Evolutionary conservation across 2,888 invertebrate species (phyloP).

Genomic region (Apotomis betuletana): DNA sequence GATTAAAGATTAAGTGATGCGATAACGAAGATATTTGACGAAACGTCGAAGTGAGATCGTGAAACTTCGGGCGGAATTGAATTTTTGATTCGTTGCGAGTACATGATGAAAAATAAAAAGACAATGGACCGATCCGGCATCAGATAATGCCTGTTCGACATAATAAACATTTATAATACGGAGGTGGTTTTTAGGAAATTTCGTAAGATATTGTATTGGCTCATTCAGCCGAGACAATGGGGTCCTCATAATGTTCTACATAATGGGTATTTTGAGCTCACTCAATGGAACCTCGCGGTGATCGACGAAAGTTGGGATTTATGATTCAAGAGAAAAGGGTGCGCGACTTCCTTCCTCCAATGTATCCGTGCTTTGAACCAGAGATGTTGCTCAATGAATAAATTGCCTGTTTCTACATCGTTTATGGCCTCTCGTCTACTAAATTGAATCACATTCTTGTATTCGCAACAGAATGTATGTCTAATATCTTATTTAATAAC

Average conservation of each 20-base stretch:
- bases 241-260: conserved; percentile 74
- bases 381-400: conserved; percentile 14
- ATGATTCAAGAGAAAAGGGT: conserved; percentile 71
- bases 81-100: conserved; percentile 38
- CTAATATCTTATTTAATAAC: conserved; percentile 8
- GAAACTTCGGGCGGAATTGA: conserved; percentile 35
- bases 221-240: conserved; percentile 81
- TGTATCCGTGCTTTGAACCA: conserved; percentile 27
- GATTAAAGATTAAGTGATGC: conserved; percentile 54
- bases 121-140: conserved; percentile 68
- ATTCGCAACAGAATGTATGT: conserved; percentile 2
- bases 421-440: background rate
- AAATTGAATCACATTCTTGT: background rate
- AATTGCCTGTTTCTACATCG: conserved; percentile 3
- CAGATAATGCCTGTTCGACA: conserved; percentile 64
- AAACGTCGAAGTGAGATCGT: conserved; percentile 46
- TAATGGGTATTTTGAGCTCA: conserved; percentile 79
- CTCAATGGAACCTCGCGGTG: conserved; percentile 73
- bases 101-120: conserved; percentile 53
- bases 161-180: conserved; percentile 77
- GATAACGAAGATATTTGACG: conserved; percentile 45
- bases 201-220: conserved; percentile 80
- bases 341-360: conserved; percentile 64
- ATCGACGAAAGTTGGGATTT: conserved; percentile 76
- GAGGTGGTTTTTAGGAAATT: conserved; percentile 79